These are phyloP conservation scores for Molothrus ater DNA, from an alignment of 2,797 vertebrate species.

Conservation along the genomic window DNA sequence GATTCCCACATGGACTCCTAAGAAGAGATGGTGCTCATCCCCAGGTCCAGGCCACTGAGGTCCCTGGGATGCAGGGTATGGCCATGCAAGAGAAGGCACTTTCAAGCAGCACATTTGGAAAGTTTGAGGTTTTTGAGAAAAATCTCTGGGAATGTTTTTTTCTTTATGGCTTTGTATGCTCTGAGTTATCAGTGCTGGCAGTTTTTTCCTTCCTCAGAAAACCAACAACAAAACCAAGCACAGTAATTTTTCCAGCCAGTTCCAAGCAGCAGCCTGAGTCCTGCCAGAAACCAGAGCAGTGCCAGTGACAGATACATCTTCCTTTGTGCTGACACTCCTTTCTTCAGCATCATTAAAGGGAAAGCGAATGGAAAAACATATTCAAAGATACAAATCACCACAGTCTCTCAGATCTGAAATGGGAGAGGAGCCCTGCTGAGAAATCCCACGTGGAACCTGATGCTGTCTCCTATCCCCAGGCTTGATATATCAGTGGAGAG, in stretches of 20 bases:
- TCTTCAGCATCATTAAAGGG: constrained; percentile 43
- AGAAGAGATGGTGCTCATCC: not conserved
- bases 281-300: not conserved
- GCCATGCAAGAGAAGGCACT: not conserved
- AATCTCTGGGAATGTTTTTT: not conserved
- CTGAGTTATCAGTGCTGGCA: not conserved
- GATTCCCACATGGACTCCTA: not conserved
- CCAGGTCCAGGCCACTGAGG: not conserved
- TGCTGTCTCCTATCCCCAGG: not conserved
- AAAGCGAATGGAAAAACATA: constrained; percentile 32
- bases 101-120: not conserved
- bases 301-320: not conserved
- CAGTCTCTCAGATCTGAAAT: not conserved
- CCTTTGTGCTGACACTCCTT: constrained; percentile 7
- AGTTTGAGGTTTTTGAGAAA: not conserved
- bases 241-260: not conserved
- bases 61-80: not conserved
- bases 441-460: not conserved
- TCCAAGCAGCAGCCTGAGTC: constrained; percentile 1
- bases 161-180: not conserved
- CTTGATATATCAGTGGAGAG: not conserved
- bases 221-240: not conserved
- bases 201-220: not conserved
- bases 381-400: constrained; percentile 31
- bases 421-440: constrained; percentile 7